Evolutionary conservation across 2,797 vertebrate species (phyloP), one percentile per base, ranked within the genome.

Genomic region (Lates japonicus): DNA sequence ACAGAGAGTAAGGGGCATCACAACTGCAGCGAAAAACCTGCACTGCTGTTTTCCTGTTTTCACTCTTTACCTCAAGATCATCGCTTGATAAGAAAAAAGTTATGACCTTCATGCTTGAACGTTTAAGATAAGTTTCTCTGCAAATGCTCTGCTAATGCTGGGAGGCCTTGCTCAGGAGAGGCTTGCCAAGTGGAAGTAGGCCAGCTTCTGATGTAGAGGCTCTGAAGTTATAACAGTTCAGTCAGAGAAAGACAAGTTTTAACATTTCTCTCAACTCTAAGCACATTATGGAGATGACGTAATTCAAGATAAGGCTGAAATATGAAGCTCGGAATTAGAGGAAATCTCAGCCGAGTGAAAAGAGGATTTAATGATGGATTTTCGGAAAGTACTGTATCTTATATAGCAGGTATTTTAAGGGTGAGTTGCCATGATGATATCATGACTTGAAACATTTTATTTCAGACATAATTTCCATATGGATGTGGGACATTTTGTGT

Each of bases 1-100:
- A 55, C 41, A 69, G 54, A 55, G 78, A 57, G 78, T 55, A 73
- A 74, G 25, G 51, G 44, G 42, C 66, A 71, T 63, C 70, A 60
- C 82, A 86, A 76, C 76, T 75, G 63, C 37, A 9, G 60, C n/a
- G 70, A 51, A 62, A 79, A 87, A 78, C 74, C 48, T 67, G 52
- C 60, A 69, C 63, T n/a, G 76, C 60, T 67, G 59, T 70, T 86
- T 88, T 92, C 84, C 90, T 89, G 87, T 88, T 92, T 93, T 86
- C 65, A 64, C 74, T 75, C 65, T 73, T 70, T 71, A 67, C 75
- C 64, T 74, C 29, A 22, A 74, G 76, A 88, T 89, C 6, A 10
- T 64, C 1, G 12, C 44, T 65, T 1, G 52, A 91, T 76, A 77
- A 78, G 42, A 66, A 63, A 37, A 68, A 78, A 76, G 49, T 59